Base-by-base conservation (phyloP, 2,797 vertebrate species). In the Channallabes apus region DNA sequence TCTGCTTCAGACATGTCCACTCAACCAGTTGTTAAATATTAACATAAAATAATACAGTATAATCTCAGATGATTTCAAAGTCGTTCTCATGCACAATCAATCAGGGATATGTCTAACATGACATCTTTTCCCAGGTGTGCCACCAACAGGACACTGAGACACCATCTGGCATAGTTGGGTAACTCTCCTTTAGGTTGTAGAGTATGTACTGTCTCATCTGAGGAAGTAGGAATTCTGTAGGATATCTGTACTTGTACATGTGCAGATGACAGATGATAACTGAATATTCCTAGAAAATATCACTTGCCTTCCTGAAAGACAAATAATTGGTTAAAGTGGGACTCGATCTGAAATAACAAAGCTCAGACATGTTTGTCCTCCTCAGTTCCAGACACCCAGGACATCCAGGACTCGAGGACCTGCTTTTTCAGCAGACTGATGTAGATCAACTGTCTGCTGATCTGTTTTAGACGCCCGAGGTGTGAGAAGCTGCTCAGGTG, bases 111-210 rank as follows among this genome's bases (percentile, higher is more conserved):
- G 54, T 76, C 85, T 46, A 51, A 68, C 17, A 62, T 78, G 81
- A n/a, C 81, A 38, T 62, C 4, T 20, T 51, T n/a, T 51, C 80
- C 81, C 85, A 83, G 85, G 72, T 86, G 85, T 22, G 54, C 24
- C 73, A 71, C 35, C 80, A 79, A 46, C 65, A 83, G 65, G 73
- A 79, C 65, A 79, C 8, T 14, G 38, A 78, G 62, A 64, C 72
- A 15, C 80, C 85, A 78, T 86, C 85, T 86, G 80, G 72, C 35
- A 8, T 73, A 86, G 85, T 62, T 68, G 62, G 51, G 32, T 20
- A 68, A 24, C 71, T 59, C n/a, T 76, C 46, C 29, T 35, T 54
- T 51, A 51, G 72, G 80, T 59, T 86, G 71, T 82, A 82, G 72
- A 29, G 79, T 41, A 82, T 65, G 59, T 82, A 69, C 69, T 65